Evolutionary conservation across 2,797 vertebrate species (phyloP).

Genomic region (Labroides dimidiatus): DNA sequence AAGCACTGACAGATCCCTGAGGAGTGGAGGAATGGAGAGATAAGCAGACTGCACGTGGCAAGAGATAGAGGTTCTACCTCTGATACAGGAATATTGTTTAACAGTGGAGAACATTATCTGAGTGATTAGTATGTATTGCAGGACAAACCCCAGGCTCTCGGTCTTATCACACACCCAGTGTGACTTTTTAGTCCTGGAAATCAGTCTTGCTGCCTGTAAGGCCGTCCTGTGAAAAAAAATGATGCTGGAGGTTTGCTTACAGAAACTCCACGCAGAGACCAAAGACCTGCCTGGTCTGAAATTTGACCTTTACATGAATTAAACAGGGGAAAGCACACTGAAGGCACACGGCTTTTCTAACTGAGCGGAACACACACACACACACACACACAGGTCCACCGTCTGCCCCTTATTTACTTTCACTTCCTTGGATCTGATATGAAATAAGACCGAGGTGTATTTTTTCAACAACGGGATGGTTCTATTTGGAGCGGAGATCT

Average conservation of each 20-base stretch:
- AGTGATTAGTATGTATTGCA: conserved; percentile 65
- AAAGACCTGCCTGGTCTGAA: conserved; percentile 44
- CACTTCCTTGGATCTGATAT: conserved; percentile 13
- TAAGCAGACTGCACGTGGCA: conserved; percentile 52
- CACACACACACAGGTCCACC: not conserved
- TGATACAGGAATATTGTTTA: conserved; percentile 68
- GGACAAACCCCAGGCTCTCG: conserved; percentile 59
- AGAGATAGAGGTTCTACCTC: conserved; percentile 53
- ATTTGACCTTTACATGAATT: conserved; percentile 70
- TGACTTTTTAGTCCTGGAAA: conserved; percentile 61
- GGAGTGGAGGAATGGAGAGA: conserved; percentile 50
- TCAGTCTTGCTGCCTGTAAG: conserved; percentile 55
- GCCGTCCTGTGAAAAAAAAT: conserved; percentile 55
- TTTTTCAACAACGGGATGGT: conserved; percentile 24
- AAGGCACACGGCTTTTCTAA: conserved; percentile 28
- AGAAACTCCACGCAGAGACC: conserved; percentile 57
- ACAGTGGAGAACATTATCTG: conserved; percentile 62
- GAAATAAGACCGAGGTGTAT: conserved; percentile 37
- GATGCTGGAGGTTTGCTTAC: conserved; percentile 55
- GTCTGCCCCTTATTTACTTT: not conserved
- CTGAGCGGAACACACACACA: not conserved
- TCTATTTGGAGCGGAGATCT: conserved; percentile 40
- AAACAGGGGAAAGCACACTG: conserved; percentile 43
- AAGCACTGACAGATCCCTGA: conserved; percentile 47
- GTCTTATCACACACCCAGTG: conserved; percentile 61